Evolutionary conservation across 2,888 invertebrate genomes (phyloP), one percentile per base, ranked within the genome.

Genomic region (Calameuta idolon): DNA sequence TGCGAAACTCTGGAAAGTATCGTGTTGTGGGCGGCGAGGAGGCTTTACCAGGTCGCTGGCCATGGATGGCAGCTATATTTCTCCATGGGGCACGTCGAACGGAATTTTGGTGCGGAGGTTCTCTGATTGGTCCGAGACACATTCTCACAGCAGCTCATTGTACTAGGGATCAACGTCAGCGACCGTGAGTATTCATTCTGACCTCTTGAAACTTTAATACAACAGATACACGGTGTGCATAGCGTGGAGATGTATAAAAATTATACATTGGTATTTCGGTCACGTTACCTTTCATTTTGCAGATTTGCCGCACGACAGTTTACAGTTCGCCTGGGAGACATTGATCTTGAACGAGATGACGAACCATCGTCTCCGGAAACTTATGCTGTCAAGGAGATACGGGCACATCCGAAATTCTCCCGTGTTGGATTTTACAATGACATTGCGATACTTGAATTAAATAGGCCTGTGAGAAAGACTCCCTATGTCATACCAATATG

Each of bases 1-100:
- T 96, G 83, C 94, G 96, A 82, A 97, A 96, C 92, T 95, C 95
- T 87, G 97, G 96, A 76, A 95, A 96, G 73, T 97, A 96, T 82
- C 94, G 98, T 5, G 97, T 98, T 73, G 98, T 98, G 0, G 98
- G 98, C 0, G 98, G 98, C 5, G 95, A 96, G 77, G 95, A 96
- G 89, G 94, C 97, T 0, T 93, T 95, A 34, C 95, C 97, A 0
- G 98, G 98, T 0, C 95, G 97, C 76, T 98, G 98, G 97, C 98
- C 98, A 0, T 98, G 98, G 98, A 96, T 98, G 96, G 98, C 97
- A 0, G 98, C 98, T 1, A 97, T 98, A 85, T 98, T 96, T 92
- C 93, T 98, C 74, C 97, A 97, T 88, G 97, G 97, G 12, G 94
- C 95, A 69, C 94, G 96, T 85, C 94, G 97, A 35, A 95, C 96